A percentile compares a stretch with the other conserved stretches of the same genome.
Evolutionary conservation across 2,888 invertebrate species (phyloP).

Genomic region (Nomada ruficornis): DNA sequence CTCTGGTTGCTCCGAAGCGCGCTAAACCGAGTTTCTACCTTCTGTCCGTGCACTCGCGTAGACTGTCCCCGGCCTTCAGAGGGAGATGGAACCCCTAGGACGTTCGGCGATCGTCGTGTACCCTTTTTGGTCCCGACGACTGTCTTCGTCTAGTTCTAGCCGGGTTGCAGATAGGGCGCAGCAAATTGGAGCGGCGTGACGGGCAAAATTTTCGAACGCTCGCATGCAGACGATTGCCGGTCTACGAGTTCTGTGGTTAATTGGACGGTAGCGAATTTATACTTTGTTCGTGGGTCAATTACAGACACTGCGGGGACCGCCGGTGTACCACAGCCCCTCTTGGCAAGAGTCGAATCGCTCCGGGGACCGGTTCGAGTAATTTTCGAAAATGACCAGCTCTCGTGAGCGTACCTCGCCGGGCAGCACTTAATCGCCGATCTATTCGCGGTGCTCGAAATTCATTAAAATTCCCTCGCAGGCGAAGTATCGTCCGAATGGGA

Average conservation of each 20-base stretch:
- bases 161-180: constrained; percentile 9
- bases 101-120: constrained; percentile 7
- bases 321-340: neutral
- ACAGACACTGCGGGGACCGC: constrained; percentile 1
- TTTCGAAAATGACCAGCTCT: constrained; percentile 34
- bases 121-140: neutral
- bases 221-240: constrained; percentile 62
- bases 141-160: neutral
- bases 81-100: constrained; percentile 24
- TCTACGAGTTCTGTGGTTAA: constrained; percentile 55
- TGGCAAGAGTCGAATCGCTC: neutral
- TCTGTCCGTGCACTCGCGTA: neutral
- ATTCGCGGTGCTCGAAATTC: neutral
- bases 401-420: neutral
- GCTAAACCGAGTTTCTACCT: constrained; percentile 1
- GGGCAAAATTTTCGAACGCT: constrained; percentile 40
- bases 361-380: constrained; percentile 31
- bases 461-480: neutral
- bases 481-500: too few relatives aligned
- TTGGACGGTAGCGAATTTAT: constrained; percentile 51
- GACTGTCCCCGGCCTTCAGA: neutral
- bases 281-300: constrained; percentile 55
- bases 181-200: constrained; percentile 56
- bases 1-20: neutral
- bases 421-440: neutral